Evolutionary conservation across 30 jellyfish, hydroid and myxozoan genomes (phyloP), one percentile per base, ranked within the genome.

Genomic region (Mastigias papua): DNA sequence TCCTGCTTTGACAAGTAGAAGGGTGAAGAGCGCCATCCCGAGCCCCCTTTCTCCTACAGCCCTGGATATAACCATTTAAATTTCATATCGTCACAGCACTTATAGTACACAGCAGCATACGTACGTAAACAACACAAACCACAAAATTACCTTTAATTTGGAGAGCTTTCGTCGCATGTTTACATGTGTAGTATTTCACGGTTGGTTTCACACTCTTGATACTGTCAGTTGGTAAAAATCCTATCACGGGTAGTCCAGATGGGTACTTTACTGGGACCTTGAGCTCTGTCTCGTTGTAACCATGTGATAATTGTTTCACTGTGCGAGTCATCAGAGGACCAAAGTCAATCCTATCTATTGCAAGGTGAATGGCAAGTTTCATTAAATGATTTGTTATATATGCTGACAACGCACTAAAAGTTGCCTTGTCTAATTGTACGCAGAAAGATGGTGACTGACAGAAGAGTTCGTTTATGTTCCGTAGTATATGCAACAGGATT

Each of bases 261-360:
- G 95, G 89, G 28, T 26, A 91, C n/a, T 62, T 0, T 1, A 31
- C 35, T 20, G 95, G 95, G 21, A 83, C 48, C 64, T 77, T 66
- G 37, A 89, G 64, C 1, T 75, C 66, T 62, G 64, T 76, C 61
- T 82, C 86, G 1, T 29, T 22, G 84, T 28, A 91, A 26, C 97
- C 97, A 21, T 65, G 78, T 1, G 91, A 67, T 4, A 91, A 27
- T 35, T 82, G 88, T 34, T 77, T 78, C n/a, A 79, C 91, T 0
- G 89, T 74, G 10, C 89, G 91, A 27, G 95, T 74, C 60, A 88
- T 78, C 58, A 91, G 58, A 30, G 90, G 83, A 9, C 95, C 97
- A 69, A 61, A 91, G 49, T 84, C 88, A 34, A 49, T 27, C 25
- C 67, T 15, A 26, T 91, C 97, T 13, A 78, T 31, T 60, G 67